Evolutionary conservation across 1,140 invertebrate species (phyloP), one percentile per base, ranked within the genome.

Genomic region (Heliothis virescens): DNA sequence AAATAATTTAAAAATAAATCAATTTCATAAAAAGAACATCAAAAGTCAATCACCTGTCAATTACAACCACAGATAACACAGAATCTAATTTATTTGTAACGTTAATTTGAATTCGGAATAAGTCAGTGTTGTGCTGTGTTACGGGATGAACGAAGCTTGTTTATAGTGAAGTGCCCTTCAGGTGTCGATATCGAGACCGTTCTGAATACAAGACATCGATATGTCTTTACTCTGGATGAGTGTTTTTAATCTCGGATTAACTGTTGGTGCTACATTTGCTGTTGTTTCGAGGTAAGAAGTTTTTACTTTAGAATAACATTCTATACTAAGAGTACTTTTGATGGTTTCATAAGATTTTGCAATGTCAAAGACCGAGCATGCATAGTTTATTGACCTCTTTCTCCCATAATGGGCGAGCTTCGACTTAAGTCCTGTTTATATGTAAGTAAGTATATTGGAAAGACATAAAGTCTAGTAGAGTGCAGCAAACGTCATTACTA

Each of bases 151-250:
- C 47, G 18, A n/a, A 15, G 59, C 34, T 80, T 83, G 34, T 21
- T 48, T 71, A 80, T 83, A 80, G 77, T 82, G 69, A 48, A 83
- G 72, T 84, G 57, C 21, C 12, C 15, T 21, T 41, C 10, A 69
- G 26, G 41, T 79, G 47, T 79, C 63, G 52, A 67, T 82, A 65
- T 65, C 65, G 79, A 80, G 65, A 16, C 47, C 52, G 60, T 79
- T n/a, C 21, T 73, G 67, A n/a, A 21, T 60, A 15, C 34, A 82
- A 48, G 59, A 48, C 78, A 74, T 75, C 76, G 82, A 76, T 74
- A 96, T 96, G 96, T 95, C 95, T 82, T 82, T 95, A 48, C 67
- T 96, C 63, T 96, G 95, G 95, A 95, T 96, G 94, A 94, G 95
- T 79, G 90, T 92, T 81, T 94, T 96, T 86, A 95, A 95, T 92